Evolutionary conservation across 2,888 invertebrate genomes (phyloP).

Genomic region (Acanthacorydalis orientalis): DNA sequence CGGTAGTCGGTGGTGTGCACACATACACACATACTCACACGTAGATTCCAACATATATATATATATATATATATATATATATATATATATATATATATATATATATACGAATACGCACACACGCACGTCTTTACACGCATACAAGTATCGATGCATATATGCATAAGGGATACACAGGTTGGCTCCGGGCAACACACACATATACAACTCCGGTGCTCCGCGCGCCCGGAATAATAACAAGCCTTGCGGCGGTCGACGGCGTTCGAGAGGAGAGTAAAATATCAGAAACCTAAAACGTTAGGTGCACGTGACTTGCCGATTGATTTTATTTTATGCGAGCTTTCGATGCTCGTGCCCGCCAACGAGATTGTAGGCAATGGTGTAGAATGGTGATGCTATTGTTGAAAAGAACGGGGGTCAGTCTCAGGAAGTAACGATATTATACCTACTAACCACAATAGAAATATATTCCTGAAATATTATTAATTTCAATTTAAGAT

Average conservation of each 20-base stretch:
- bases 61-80: no score
- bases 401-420: no score
- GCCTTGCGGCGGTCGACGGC: conserved; percentile 12
- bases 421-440: no score
- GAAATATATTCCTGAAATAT: no score
- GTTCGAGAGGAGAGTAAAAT: conserved; percentile 23
- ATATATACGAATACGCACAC: no score
- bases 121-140: no score
- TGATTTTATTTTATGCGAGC: conserved; percentile 28
- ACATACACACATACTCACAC: no score
- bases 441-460: no score
- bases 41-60: no score
- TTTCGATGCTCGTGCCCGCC: neutral
- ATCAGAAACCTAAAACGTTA: conserved; percentile 30
- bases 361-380: neutral
- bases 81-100: no score
- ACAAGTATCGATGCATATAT: no score
- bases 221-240: conserved; percentile 26
- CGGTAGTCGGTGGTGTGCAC: neutral
- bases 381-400: neutral
- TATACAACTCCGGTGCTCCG: conserved; percentile 11
- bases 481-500: no score
- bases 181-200: neutral
- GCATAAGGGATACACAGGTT: neutral
- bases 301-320: conserved; percentile 28